Percentiles rank a stretch among this genome's conserved stretches.
phyloP scores from a whole-genome alignment of 64 coral and sea anemone genomes.

The Hydrozoanthus tunicans region DNA sequence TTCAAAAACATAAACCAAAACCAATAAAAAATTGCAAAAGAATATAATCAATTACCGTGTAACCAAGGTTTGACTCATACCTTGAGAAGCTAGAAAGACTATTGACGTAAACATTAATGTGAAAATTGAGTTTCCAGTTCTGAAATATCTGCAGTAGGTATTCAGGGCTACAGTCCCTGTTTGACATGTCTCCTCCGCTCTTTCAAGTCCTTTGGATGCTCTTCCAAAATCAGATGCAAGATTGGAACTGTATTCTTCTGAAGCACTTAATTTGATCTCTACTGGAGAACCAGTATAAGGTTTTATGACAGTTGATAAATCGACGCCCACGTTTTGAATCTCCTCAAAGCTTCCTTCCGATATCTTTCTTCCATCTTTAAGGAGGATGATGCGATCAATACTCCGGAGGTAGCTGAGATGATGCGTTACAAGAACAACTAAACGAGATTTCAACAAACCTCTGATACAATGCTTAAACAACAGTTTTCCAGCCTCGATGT shows the following conservation, averaged over 20 bases:
- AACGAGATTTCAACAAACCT: constrained; percentile 37
- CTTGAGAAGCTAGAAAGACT: constrained; percentile 28
- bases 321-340: constrained; percentile 35
- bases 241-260: background rate
- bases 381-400: constrained; percentile 48
- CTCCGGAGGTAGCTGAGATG: constrained; percentile 41
- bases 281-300: background rate
- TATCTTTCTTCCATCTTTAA: constrained; percentile 54
- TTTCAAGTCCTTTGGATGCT: constrained; percentile 28
- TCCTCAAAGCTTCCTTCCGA: constrained; percentile 48
- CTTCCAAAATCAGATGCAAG: background rate
- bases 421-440: constrained; percentile 53
- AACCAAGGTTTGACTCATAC: background rate
- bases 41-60: too few species aligned
- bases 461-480: constrained; percentile 63
- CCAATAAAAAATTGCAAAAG: background rate
- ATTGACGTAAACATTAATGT: constrained; percentile 17
- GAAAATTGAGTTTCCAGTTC: constrained; percentile 49
- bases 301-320: constrained; percentile 9
- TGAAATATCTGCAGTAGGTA: constrained; percentile 47
- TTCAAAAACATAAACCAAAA: background rate
- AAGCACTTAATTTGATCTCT: background rate
- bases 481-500: constrained; percentile 32
- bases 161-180: constrained; percentile 20
- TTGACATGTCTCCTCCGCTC: constrained; percentile 14